A percentile compares a stretch with the other conserved stretches of the same genome.
phyloP scores from a whole-genome alignment of 2,888 invertebrate genomes.

The Drosophila merina region DNA sequence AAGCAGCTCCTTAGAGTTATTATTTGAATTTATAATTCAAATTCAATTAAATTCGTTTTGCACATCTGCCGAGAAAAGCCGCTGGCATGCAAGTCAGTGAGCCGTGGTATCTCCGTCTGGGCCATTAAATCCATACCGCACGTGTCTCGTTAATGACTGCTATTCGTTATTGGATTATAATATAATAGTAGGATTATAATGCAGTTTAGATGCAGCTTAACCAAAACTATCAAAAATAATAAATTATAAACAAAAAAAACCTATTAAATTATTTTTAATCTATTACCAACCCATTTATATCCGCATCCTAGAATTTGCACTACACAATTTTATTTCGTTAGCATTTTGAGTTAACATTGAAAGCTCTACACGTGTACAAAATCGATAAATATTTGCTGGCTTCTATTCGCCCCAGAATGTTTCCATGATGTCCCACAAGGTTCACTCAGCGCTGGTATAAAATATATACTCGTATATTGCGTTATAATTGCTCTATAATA shows the following conservation, averaged over 20 bases:
- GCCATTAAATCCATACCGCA: constrained; percentile 34
- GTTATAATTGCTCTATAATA: constrained; percentile 37
- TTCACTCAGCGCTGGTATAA: constrained; percentile 33
- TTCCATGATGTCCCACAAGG: constrained; percentile 12
- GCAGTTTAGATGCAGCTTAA: neutral
- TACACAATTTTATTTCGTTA: constrained; percentile 57
- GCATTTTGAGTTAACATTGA: constrained; percentile 44
- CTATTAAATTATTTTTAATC: neutral
- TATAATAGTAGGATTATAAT: constrained; percentile 1
- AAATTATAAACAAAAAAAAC: neutral
- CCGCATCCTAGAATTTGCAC: constrained; percentile 29
- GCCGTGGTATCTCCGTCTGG: constrained; percentile 40
- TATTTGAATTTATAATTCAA: constrained; percentile 59
- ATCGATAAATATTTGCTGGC: constrained; percentile 35
- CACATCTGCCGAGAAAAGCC: constrained; percentile 49
- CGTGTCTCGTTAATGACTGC: constrained; percentile 14
- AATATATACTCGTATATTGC: constrained; percentile 40
- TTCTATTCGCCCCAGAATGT: constrained; percentile 24
- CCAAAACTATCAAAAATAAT: neutral
- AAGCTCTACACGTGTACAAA: constrained; percentile 48
- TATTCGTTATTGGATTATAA: constrained; percentile 19
- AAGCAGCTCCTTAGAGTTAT: constrained; percentile 35
- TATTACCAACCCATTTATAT: neutral
- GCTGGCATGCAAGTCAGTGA: constrained; percentile 50
- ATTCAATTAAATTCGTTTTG: constrained; percentile 58